phyloP scores from a whole-genome alignment of 2,113 vertebrate genomes.

The Marmota flaviventris region DNA sequence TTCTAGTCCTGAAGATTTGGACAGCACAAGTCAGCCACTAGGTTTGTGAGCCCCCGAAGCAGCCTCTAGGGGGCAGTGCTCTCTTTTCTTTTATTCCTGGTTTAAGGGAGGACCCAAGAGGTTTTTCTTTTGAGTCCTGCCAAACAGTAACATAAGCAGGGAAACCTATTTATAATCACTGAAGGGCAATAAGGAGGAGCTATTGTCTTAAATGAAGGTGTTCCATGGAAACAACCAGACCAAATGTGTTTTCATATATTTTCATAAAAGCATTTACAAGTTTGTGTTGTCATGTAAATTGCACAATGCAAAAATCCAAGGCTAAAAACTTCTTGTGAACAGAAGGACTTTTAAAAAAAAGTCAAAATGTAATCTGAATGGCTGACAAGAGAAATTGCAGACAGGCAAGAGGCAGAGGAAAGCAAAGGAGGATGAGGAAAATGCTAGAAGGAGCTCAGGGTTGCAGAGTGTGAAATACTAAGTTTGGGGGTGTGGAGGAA shows the following conservation, averaged over 20 bases:
- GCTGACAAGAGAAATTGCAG: background rate
- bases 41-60: background rate
- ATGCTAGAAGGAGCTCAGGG: rapidly evolving
- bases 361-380: background rate
- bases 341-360: background rate
- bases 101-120: background rate
- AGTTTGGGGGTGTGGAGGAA: background rate
- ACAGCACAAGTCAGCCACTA: too few species aligned
- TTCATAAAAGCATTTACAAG: background rate
- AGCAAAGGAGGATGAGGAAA: background rate
- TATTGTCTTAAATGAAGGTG: background rate
- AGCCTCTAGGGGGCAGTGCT: background rate
- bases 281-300: background rate
- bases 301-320: background rate
- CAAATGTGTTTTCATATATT: background rate
- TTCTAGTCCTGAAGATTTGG: background rate
- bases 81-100: background rate
- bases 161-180: background rate
- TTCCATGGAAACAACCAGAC: background rate
- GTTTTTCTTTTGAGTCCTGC: background rate
- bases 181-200: background rate
- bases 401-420: background rate
- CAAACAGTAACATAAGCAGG: background rate
- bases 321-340: background rate
- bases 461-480: too few species aligned